These are phyloP conservation scores for Sesamia nonagrioides DNA, from an alignment of 1,140 invertebrate genomes.

Conservation along the genomic window DNA sequence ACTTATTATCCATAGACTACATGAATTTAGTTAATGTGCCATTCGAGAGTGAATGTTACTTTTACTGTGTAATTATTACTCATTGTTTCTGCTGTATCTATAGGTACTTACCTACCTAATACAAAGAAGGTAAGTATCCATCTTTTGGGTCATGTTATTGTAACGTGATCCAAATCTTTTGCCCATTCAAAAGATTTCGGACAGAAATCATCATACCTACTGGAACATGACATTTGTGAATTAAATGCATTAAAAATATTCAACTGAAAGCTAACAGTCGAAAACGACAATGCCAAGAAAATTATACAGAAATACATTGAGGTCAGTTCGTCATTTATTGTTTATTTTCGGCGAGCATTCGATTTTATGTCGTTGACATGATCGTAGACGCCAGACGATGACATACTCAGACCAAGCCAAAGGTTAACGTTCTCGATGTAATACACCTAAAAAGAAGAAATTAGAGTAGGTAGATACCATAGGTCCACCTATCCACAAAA, in stretches of 20 bases:
- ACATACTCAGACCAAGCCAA: background rate
- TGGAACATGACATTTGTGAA: no score
- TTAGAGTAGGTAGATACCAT: background rate
- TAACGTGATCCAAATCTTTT: no score
- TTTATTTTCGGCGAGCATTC: constrained; percentile 11
- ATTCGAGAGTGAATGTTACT: constrained; percentile 18
- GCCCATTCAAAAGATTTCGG: background rate
- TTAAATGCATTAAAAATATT: background rate
- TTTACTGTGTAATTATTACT: constrained; percentile 35
- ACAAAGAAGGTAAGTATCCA: no score
- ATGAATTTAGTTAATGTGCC: background rate
- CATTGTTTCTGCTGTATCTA: background rate
- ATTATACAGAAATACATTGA: constrained; percentile 37
- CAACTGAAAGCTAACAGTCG: background rate
- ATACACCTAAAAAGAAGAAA: background rate
- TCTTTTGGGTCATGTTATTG: background rate
- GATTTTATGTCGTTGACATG: background rate
- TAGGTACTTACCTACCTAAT: no score
- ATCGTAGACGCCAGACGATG: background rate
- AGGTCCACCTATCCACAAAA: background rate
- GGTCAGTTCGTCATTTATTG: constrained; percentile 20
- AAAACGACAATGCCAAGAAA: constrained; percentile 38
- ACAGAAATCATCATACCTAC: no score
- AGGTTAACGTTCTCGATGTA: constrained; percentile 8
- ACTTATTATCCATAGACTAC: background rate